Base-by-base conservation (phyloP, 1,140 invertebrate species). In the Lepidostoma basale region DNA sequence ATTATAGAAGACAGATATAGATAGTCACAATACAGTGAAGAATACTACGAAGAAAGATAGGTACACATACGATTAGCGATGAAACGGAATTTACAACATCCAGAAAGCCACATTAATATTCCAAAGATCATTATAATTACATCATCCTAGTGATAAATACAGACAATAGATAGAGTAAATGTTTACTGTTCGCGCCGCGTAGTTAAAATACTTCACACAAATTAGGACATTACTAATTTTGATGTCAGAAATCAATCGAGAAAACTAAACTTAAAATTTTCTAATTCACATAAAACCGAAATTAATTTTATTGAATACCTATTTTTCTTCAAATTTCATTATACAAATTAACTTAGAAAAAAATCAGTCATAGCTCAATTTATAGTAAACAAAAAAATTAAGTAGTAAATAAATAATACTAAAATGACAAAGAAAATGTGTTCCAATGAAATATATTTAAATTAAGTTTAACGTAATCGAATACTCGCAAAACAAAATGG, bases 21-120 rank as follows among this genome's bases (percentile, higher is more conserved):
- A 59, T 39, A 12, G 54, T 59, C 54, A 59, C 54, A 39, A 59
- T 59, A 59, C 36, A 22, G 30, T 58, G 33, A 39, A 39, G 54
- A 59, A 59, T 59, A 59, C 54, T 59, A 59, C 54, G 40, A 22
- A n/a, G n/a, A n/a, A n/a, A 59, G 4, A 59, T 59, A 59, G 54
- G 36, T 40, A 59, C 54, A 59, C 16, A 9, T 16, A 59, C 14
- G n/a, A 54, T 54, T 54, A 30, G 26, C 30, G 23, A 54, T 54
- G 49, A 54, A 28, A n/a, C n/a, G n/a, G n/a, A 36, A 12, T 54
- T 54, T 28, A 54, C 25, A 54, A 54, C 26, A 54, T 54, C 30
- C 30, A 26, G 49, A 54, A 49, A 54, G 49, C 25, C 49, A 36
- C 33, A 54, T 30, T 30, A 28, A 54, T 30, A 54, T 54, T 54